Evolutionary conservation across 2,888 invertebrate genomes (phyloP).

Genomic region (Petrolisthes cinctipes): DNA sequence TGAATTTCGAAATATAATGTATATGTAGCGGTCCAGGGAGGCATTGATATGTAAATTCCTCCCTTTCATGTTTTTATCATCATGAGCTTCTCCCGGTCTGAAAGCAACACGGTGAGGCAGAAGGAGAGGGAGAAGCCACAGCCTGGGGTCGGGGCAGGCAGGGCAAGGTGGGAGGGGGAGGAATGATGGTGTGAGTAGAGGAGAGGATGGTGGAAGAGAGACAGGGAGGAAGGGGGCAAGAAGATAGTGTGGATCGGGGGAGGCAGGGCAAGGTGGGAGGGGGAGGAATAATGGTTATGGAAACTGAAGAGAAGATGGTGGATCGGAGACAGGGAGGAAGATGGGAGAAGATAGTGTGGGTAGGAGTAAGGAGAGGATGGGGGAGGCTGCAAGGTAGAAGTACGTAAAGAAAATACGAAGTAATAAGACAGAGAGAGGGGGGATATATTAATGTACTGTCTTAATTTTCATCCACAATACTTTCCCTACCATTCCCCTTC

Average conservation of each 20-base stretch:
- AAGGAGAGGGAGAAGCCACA: conserved; percentile 14
- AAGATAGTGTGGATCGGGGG: background rate
- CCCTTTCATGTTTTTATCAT: conserved; percentile 41
- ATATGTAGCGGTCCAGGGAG: conserved; percentile 20
- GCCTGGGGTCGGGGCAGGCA: background rate
- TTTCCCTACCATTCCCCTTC: no score
- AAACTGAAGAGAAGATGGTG: background rate
- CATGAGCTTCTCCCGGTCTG: conserved; percentile 25
- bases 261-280: background rate
- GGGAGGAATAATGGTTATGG: background rate
- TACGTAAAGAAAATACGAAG: conserved; percentile 5
- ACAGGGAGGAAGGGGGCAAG: background rate
- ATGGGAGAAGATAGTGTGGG: background rate
- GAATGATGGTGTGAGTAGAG: background rate
- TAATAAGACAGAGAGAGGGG: background rate
- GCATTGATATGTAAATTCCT: conserved; percentile 41
- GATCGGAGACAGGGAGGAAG: background rate
- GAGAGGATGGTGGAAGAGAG: background rate
- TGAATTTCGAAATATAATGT: conserved; percentile 30
- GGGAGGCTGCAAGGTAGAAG: conserved; percentile 4
- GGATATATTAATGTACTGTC: background rate
- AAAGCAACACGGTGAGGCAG: conserved; percentile 27
- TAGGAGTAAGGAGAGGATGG: conserved; percentile 3
- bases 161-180: background rate
- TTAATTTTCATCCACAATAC: no score